Conservation (phyloP, 64 coral and sea anemone genomes). For the Catalaphyllia jardinei region DNA sequence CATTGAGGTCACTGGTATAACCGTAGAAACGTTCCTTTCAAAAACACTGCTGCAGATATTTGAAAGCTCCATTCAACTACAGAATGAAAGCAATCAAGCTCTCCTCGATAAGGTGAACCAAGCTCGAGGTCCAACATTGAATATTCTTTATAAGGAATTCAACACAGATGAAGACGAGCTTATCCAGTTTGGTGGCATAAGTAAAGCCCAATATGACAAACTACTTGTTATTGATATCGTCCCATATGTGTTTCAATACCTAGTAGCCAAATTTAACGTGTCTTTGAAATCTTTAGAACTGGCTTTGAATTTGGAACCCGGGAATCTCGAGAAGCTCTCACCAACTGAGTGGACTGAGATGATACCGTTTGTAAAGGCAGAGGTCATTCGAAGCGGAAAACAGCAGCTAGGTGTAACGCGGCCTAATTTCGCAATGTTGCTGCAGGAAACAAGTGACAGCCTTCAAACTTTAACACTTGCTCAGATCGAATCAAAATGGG, state of each 20-base stretch:
- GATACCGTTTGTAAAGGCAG: conserved; percentile 42
- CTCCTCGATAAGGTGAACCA: not conserved
- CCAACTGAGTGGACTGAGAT: conserved; percentile 81
- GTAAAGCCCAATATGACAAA: not conserved
- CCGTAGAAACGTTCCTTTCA: not conserved
- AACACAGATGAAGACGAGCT: conserved; percentile 35
- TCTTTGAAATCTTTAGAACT: not conserved
- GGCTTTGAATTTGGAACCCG: not conserved
- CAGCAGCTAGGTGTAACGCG: conserved; percentile 42
- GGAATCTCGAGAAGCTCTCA: conserved; percentile 41
- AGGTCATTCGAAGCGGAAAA: conserved; percentile 55
- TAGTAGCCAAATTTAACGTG: conserved; percentile 44
- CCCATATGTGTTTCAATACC: not conserved
- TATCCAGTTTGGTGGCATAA: not conserved
- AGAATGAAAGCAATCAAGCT: not conserved
- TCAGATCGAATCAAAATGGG: conserved; percentile 62
- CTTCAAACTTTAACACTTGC: conserved; percentile 36
- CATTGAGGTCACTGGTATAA: not conserved
- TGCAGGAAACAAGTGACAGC: conserved; percentile 33
- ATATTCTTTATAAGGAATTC: conserved; percentile 1
- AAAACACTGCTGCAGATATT: conserved; percentile 26
- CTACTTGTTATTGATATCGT: not conserved
- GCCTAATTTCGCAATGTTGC: conserved; percentile 26
- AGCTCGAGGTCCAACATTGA: not conserved
- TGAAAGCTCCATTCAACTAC: not conserved